Base-by-base conservation (phyloP, 2,888 invertebrate genomes). In the Callosobruchus maculatus region DNA sequence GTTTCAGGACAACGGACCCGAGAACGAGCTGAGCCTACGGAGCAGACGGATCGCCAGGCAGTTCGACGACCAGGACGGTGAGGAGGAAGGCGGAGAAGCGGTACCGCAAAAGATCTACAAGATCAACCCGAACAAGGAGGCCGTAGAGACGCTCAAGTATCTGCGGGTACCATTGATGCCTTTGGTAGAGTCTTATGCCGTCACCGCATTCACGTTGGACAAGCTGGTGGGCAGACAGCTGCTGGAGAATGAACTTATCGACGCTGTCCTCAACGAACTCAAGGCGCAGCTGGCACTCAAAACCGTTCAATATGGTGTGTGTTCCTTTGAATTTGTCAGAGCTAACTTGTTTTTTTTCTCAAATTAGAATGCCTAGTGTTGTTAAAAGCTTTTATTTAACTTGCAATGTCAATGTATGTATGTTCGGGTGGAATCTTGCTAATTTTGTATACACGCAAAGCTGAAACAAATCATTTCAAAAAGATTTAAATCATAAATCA, bases 151-250 rank as follows among this genome's bases (percentile, higher is more conserved):
- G 76, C 71, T 87, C 70, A 76, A 77, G 70, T 83, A 80, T 84
- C 91, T 82, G 82, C 91, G 84, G 84, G 87, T 87, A 72, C 89
- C 93, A 0, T 82, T 95, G 68, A 90, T 92, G 70, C 95, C 96
- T 0, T 88, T 95, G 72, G 86, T 94, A 71, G 93, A 95, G 81
- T 92, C 94, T 5, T 96, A 96, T 85, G 88, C 91, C 68, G 89
- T 91, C 22, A 92, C 94, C 20, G 91, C 91, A 0, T 89, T 89
- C 77, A 88, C 89, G 70, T 86, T 93, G 77, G 89, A 88, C 30
- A 88, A 88, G 79, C 84, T 92, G 71, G 88, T 91, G 0, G 89
- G 88, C 0, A 85, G 88, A 75, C 88, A 90, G 69, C 88, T 92
- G 73, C 79, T 92, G 1, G 94, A 95, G 87, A 90, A 89, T 75